These are phyloP conservation scores for Platalea minor DNA, from an alignment of 2,797 vertebrate genomes.

Conservation along the genomic window DNA sequence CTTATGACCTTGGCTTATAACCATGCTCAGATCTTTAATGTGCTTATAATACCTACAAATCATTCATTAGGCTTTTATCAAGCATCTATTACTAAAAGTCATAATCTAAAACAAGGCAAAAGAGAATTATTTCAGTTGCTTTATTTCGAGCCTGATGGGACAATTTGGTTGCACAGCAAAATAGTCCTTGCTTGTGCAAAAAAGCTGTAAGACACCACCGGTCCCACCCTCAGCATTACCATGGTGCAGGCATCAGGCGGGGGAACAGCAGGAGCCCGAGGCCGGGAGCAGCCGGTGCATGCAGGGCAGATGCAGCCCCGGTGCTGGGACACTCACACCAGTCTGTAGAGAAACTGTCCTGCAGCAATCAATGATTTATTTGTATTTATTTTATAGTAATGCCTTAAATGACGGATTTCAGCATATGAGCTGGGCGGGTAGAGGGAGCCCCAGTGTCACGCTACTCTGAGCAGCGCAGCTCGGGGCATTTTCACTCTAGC, in stretches of 20 bases:
- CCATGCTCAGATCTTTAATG: background rate
- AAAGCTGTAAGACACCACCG: background rate
- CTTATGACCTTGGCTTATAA: conserved; percentile 20
- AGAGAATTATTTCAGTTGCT: background rate
- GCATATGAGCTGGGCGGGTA: accelerated
- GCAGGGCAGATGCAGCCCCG: accelerated
- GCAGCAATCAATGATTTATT: background rate
- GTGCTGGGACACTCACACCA: background rate
- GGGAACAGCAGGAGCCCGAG: background rate
- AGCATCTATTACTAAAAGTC: background rate
- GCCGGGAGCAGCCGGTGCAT: background rate
- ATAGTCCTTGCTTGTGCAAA: background rate
- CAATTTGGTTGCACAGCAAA: background rate
- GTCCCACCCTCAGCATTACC: background rate
- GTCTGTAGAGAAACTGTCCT: background rate
- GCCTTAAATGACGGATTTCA: background rate
- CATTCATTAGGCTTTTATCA: conserved; percentile 3
- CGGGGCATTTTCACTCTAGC: background rate
- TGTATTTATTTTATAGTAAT: background rate
- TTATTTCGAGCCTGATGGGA: background rate
- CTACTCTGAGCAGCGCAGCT: background rate
- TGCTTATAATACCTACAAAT: background rate
- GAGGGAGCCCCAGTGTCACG: background rate
- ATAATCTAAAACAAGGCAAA: background rate
- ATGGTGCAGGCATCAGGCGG: background rate